Evolutionary conservation across 2,797 vertebrate species (phyloP).

Genomic region (Halcyon chelicuti): DNA sequence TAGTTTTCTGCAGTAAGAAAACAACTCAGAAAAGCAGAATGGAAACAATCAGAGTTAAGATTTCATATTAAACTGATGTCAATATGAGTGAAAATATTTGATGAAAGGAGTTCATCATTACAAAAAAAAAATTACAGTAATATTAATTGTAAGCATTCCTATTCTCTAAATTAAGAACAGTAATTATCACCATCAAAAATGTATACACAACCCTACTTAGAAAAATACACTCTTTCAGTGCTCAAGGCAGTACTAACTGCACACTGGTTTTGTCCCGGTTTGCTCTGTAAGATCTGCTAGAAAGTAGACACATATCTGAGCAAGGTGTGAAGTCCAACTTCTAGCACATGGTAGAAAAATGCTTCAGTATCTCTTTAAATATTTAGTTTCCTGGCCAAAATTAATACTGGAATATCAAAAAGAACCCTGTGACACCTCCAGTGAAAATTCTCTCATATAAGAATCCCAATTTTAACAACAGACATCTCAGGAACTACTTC

Average conservation of each 20-base stretch:
- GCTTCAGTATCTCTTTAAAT: slow-evolving; percentile 32
- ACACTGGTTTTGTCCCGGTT: background rate
- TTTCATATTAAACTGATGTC: background rate
- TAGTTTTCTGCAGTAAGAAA: background rate
- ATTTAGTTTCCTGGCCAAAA: slow-evolving; percentile 52
- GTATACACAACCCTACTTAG: background rate
- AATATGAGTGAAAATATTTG: background rate
- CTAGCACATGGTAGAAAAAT: background rate
- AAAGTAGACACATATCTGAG: background rate
- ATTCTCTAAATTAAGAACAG: background rate
- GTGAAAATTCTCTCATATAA: slow-evolving; percentile 49
- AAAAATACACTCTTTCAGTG: background rate
- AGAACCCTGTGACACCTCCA: slow-evolving; percentile 50
- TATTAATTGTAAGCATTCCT: background rate
- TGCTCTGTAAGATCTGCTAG: background rate
- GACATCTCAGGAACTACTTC: slow-evolving; percentile 78
- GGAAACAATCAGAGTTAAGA: background rate
- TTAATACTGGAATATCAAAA: slow-evolving; percentile 52
- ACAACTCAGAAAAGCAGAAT: background rate
- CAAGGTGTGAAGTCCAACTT: background rate
- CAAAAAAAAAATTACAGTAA: background rate
- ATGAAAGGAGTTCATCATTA: slow-evolving; percentile 5
- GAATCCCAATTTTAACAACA: slow-evolving; percentile 75
- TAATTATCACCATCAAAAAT: background rate
- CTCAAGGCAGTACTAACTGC: background rate